Percentiles rank a stretch among this genome's conserved stretches.
phyloP scores from a whole-genome alignment of 2,888 invertebrate species.

The Agonum fuliginosum region DNA sequence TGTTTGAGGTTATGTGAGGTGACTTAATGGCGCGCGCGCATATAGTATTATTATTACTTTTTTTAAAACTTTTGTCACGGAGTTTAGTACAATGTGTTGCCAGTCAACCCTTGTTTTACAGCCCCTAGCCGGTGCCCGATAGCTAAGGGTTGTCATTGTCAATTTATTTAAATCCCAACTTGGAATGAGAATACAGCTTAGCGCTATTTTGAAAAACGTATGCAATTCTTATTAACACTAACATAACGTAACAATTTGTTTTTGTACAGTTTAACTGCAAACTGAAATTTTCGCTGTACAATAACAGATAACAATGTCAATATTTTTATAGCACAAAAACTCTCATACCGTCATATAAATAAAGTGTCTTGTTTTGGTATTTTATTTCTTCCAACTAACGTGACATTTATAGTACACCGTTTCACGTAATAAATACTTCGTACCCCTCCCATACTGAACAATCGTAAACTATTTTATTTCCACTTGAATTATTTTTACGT shows the following conservation, averaged over 20 bases:
- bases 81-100: too few relatives aligned
- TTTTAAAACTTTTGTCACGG: too few relatives aligned
- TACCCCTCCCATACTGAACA: neutral
- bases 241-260: constrained; percentile 8
- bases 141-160: too few relatives aligned
- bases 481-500: constrained; percentile 7
- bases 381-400: neutral
- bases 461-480: constrained; percentile 29
- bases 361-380: neutral
- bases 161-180: too few relatives aligned
- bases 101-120: too few relatives aligned
- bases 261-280: neutral
- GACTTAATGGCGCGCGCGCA: too few relatives aligned
- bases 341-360: neutral
- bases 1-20: too few relatives aligned
- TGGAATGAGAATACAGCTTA: too few relatives aligned
- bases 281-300: neutral
- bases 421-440: constrained; percentile 8
- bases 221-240: constrained; percentile 8
- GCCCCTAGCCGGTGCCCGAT: too few relatives aligned
- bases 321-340: neutral
- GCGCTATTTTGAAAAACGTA: neutral
- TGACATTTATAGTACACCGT: constrained; percentile 6
- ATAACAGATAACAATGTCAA: neutral
- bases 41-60: too few relatives aligned